These are phyloP conservation scores for Ectemnius continuus DNA, from an alignment of 2,888 invertebrate species.

Conservation along the genomic window DNA sequence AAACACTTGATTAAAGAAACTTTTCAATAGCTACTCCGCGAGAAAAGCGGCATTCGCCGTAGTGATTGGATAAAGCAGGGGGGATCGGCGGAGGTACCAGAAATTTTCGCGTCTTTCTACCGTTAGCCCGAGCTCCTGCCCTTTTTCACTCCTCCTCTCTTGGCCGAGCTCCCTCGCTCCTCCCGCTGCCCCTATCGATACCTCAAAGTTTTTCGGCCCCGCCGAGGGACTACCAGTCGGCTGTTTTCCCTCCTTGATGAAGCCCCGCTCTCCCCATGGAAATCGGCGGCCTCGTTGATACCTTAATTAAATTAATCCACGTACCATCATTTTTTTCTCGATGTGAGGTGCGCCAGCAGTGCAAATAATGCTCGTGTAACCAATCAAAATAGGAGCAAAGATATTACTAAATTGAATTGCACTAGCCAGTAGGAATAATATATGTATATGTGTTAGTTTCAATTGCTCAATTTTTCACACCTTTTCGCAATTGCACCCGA, in stretches of 20 bases:
- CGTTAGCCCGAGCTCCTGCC: conserved; percentile 10
- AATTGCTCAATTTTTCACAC: conserved; percentile 22
- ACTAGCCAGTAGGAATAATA: too few species aligned
- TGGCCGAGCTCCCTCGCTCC: background rate
- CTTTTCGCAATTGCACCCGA: background rate
- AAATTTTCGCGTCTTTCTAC: conserved; percentile 48
- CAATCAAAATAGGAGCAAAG: background rate
- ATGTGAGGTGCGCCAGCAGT: conserved; percentile 1
- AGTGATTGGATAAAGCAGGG: conserved; percentile 68
- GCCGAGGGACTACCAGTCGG: conserved; percentile 49
- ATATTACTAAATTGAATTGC: too few species aligned
- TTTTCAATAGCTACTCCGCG: conserved; percentile 66
- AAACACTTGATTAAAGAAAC: conserved; percentile 74
- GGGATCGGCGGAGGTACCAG: conserved; percentile 39
- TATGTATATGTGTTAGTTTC: background rate
- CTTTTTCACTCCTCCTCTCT: conserved; percentile 11
- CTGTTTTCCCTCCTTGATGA: conserved; percentile 56
- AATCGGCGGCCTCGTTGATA: conserved; percentile 48
- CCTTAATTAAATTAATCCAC: conserved; percentile 61
- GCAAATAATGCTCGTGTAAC: background rate
- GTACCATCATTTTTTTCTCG: conserved; percentile 33
- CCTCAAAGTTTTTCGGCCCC: conserved; percentile 59
- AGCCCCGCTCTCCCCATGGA: conserved; percentile 44
- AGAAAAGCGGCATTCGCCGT: conserved; percentile 56
- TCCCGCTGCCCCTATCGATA: conserved; percentile 35